A percentile compares a stretch with the other conserved stretches of the same genome.
Evolutionary conservation across 1,140 invertebrate species (phyloP).

Genomic region (Heliconius eleuchia): DNA sequence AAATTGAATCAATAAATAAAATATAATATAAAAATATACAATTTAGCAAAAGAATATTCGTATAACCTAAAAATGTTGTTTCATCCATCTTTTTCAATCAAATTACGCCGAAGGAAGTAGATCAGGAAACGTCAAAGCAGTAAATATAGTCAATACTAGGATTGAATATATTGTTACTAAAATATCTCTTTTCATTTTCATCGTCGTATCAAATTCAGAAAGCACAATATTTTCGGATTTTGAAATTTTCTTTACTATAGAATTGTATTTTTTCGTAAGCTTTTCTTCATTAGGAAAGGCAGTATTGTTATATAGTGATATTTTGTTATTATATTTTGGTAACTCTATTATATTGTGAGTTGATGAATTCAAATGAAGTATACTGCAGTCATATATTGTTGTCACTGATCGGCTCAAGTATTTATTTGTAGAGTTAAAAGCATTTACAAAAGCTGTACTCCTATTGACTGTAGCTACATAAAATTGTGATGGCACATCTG

Average conservation of each 20-base stretch:
- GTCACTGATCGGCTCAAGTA: constrained; percentile 43
- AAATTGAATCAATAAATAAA: constrained; percentile 1
- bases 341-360: constrained; percentile 32
- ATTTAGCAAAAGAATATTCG: background rate
- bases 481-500: constrained; percentile 54
- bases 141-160: constrained; percentile 69
- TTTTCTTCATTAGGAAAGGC: background rate
- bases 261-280: background rate
- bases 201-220: constrained; percentile 34
- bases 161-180: constrained; percentile 71
- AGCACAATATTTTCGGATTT: background rate
- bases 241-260: background rate
- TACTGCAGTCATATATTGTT: constrained; percentile 43
- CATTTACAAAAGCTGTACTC: constrained; percentile 46
- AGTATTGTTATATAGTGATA: background rate
- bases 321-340: background rate
- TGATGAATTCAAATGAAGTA: constrained; percentile 33
- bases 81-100: background rate
- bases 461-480: constrained; percentile 41
- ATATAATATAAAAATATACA: constrained; percentile 15
- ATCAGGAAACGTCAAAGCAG: constrained; percentile 65
- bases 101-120: background rate
- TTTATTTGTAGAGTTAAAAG: constrained; percentile 40
- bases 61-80: background rate
- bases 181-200: constrained; percentile 70